These are phyloP conservation scores for Petromus typicus DNA, from an alignment of 2,113 vertebrate species.

Conservation along the genomic window DNA sequence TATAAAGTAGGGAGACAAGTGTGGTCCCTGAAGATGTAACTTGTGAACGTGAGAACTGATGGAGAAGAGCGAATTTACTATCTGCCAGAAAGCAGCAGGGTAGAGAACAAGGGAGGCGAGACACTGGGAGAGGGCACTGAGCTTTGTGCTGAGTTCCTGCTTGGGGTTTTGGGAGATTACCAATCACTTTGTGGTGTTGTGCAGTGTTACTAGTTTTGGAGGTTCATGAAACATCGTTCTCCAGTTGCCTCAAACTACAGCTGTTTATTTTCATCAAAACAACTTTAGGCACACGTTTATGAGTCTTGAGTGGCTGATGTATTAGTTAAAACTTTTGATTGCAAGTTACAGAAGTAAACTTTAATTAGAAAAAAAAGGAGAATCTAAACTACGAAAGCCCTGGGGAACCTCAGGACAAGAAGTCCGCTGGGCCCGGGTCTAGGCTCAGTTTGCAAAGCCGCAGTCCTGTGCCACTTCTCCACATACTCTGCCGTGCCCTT, in stretches of 20 bases:
- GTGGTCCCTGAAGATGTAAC: conserved; percentile 17
- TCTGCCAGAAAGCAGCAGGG: background rate
- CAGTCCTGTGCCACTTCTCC: background rate
- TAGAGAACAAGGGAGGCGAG: conserved; percentile 37
- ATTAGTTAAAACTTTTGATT: background rate
- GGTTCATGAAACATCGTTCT: conserved; percentile 61
- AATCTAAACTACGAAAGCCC: background rate
- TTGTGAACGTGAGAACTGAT: background rate
- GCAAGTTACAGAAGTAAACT: background rate
- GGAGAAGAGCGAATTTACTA: conserved; percentile 49
- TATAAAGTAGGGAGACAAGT: conserved; percentile 56
- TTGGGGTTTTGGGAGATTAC: conserved; percentile 61
- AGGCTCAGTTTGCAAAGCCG: background rate
- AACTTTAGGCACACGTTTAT: background rate
- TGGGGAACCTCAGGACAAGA: background rate
- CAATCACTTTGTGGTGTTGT: conserved; percentile 57
- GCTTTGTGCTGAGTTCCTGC: conserved; percentile 52
- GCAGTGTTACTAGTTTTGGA: conserved; percentile 15
- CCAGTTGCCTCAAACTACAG: conserved; percentile 46
- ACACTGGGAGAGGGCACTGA: conserved; percentile 43
- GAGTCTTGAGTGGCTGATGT: conserved; percentile 24
- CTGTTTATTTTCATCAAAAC: background rate
- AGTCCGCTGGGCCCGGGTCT: background rate
- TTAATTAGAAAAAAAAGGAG: background rate
- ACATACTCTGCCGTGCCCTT: background rate